Evolutionary conservation across 2,113 vertebrate genomes (phyloP).

Genomic region (Xenus cinereus): DNA sequence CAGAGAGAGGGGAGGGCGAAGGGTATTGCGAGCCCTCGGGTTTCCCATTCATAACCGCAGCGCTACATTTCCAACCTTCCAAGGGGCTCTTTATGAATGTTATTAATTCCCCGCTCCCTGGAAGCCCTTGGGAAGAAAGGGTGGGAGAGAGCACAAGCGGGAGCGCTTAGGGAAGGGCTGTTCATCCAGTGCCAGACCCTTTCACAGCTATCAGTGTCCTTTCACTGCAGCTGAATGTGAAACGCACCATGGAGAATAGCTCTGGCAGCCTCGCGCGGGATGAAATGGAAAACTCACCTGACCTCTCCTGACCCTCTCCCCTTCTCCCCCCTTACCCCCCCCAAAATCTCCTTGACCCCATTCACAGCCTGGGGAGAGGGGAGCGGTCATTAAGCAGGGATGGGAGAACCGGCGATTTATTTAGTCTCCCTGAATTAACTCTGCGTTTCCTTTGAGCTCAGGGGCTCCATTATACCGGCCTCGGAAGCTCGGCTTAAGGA

Average conservation of each 20-base stretch:
- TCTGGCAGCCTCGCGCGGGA: slow-evolving; percentile 10
- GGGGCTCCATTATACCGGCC: not conserved
- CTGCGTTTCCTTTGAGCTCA: not conserved
- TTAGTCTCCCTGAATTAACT: slow-evolving; percentile 19
- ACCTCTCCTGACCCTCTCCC: slow-evolving; percentile 45
- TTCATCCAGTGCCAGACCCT: slow-evolving; percentile 34
- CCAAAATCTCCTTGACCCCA: slow-evolving; percentile 42
- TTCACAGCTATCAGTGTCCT: slow-evolving; percentile 56
- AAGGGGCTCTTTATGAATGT: not conserved
- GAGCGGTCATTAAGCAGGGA: not conserved
- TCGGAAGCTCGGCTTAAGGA: not conserved
- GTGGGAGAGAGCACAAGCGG: not conserved
- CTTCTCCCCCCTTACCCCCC: not conserved
- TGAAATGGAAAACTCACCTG: slow-evolving; percentile 28
- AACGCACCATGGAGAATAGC: slow-evolving; percentile 59
- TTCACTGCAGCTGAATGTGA: slow-evolving; percentile 24
- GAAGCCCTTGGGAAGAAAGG: slow-evolving; percentile 37
- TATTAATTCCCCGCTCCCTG: slow-evolving; percentile 2
- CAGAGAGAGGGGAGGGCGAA: not conserved
- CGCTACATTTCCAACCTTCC: not conserved
- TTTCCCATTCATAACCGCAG: not conserved
- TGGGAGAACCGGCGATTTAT: not conserved
- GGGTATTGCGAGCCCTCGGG: not conserved
- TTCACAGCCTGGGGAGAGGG: not conserved
- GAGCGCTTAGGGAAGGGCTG: not conserved